Conservation (phyloP, 2,113 vertebrate species). For the Chlorocebus sabaeus region DNA sequence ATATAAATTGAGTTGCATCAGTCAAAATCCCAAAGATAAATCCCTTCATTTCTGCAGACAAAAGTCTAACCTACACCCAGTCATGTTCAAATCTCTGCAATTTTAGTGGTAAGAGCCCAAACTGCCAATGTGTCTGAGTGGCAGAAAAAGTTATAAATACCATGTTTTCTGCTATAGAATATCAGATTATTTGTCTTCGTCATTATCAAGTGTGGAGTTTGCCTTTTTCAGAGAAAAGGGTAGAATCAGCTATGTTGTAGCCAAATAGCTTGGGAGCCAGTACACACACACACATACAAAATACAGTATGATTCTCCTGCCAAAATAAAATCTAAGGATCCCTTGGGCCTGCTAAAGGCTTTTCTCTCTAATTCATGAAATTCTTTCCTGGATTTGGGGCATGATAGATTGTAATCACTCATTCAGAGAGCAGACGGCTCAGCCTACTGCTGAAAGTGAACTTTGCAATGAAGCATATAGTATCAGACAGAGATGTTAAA, state of each 20-base stretch:
- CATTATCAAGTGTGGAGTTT: neutral
- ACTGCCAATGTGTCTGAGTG: neutral
- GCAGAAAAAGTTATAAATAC: neutral
- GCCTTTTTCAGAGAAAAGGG: neutral
- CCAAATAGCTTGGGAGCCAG: neutral
- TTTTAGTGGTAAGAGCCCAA: neutral
- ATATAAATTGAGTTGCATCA: neutral
- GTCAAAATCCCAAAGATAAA: neutral
- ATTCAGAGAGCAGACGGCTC: slow-evolving; percentile 39
- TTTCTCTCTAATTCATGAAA: slow-evolving; percentile 53
- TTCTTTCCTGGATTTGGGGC: slow-evolving; percentile 44
- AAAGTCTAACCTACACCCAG: neutral
- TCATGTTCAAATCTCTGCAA: neutral
- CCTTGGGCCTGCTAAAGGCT: slow-evolving; percentile 33
- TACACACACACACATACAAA: neutral
- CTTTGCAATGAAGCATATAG: neutral
- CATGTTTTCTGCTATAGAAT: neutral
- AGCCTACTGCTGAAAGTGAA: neutral
- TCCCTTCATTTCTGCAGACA: neutral
- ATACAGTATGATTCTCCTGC: neutral
- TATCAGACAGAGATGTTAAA: neutral
- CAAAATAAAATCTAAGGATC: slow-evolving; percentile 6
- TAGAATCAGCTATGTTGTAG: neutral
- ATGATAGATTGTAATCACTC: slow-evolving; percentile 32
- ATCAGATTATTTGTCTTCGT: neutral